Conservation (phyloP, 2,797 vertebrate genomes). For the Cyclura pinguis region DNA sequence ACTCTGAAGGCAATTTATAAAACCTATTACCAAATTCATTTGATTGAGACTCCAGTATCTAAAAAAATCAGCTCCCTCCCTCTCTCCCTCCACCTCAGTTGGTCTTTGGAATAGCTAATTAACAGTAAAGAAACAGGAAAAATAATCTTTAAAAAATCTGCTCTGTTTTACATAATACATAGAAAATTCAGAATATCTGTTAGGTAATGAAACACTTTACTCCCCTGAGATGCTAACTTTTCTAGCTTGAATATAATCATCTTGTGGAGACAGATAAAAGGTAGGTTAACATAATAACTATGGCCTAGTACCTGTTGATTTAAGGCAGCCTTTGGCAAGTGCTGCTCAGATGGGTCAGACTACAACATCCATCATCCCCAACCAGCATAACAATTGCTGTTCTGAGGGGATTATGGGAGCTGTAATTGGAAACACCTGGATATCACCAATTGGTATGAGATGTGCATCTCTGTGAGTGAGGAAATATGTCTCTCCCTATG, state of each 20-base stretch:
- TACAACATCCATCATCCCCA: neutral
- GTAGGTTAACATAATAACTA: neutral
- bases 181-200: conserved; percentile 5
- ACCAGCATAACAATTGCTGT: neutral
- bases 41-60: neutral
- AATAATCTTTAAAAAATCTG: conserved; percentile 46
- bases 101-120: neutral
- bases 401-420: neutral
- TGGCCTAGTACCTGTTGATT: neutral
- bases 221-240: neutral
- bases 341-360: neutral
- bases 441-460: no score
- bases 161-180: neutral
- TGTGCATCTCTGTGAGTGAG: neutral
- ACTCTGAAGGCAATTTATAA: neutral
- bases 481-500: neutral
- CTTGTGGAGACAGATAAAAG: neutral
- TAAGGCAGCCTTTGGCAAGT: neutral
- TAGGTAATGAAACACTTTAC: conserved; percentile 11
- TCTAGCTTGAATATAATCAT: conserved; percentile 7
- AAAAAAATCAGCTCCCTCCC: neutral
- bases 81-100: neutral
- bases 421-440: neutral
- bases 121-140: conserved; percentile 50
- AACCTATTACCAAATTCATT: neutral